Evolutionary conservation across 92 coral and sea anemone genomes (phyloP).

Genomic region (Siderastrea siderea): DNA sequence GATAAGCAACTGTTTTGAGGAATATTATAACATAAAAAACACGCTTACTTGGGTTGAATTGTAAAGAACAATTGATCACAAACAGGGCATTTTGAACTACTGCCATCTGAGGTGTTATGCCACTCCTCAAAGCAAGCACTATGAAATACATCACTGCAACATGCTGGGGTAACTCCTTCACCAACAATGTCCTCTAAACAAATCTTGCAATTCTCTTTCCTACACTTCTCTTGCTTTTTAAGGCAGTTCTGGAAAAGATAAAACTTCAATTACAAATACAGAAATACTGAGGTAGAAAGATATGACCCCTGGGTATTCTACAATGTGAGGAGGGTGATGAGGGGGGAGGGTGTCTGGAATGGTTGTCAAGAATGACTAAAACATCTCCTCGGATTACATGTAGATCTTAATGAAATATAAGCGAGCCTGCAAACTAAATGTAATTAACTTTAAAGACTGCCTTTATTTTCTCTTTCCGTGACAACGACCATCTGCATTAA

Average conservation of each 20-base stretch:
- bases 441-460: neutral
- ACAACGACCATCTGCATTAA: slow-evolving; percentile 1
- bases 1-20: neutral
- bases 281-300: neutral
- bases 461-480: slow-evolving; percentile 1
- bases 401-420: slow-evolving; percentile 10
- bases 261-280: neutral
- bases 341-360: slow-evolving; percentile 5
- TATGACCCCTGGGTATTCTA: neutral
- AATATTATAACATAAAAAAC: neutral
- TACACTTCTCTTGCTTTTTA: slow-evolving; percentile 21
- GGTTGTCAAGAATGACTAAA: slow-evolving; percentile 21
- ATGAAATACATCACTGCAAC: slow-evolving; percentile 64
- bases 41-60: slow-evolving; percentile 47
- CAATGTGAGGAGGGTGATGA: neutral
- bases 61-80: slow-evolving; percentile 53
- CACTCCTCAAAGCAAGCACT: slow-evolving; percentile 55
- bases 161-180: slow-evolving; percentile 55
- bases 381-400: slow-evolving; percentile 22
- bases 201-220: slow-evolving; percentile 34
- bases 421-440: slow-evolving; percentile 2
- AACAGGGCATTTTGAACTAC: slow-evolving; percentile 52
- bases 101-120: slow-evolving; percentile 53
- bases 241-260: slow-evolving; percentile 40
- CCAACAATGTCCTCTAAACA: slow-evolving; percentile 50